phyloP scores from a whole-genome alignment of 2,113 vertebrate species.

The Chauna torquata region DNA sequence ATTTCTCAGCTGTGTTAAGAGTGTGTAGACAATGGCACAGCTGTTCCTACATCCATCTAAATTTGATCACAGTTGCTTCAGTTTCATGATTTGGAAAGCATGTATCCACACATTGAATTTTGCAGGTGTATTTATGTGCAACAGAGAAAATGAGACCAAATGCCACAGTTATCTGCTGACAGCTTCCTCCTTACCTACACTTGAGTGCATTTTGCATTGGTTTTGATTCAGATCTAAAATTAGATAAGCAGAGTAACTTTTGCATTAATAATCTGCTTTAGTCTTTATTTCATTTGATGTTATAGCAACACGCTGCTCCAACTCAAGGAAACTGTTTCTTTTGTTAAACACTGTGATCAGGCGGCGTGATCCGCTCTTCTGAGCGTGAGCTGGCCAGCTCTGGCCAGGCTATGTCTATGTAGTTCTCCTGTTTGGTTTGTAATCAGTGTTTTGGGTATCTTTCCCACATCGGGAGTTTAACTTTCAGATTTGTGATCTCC shows the following conservation, averaged over 20 bases:
- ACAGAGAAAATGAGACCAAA: neutral
- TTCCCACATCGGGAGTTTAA: slow-evolving; percentile 12
- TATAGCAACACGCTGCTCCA: neutral
- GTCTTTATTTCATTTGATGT: neutral
- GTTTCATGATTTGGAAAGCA: neutral
- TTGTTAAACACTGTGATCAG: neutral
- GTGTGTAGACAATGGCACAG: neutral
- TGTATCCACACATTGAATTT: neutral
- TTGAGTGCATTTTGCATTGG: neutral
- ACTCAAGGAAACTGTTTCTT: neutral
- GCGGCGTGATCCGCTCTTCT: neutral
- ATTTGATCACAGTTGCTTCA: neutral
- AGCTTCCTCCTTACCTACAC: neutral
- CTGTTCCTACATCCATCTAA: neutral
- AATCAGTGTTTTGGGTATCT: slow-evolving; percentile 25
- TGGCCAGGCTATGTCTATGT: neutral
- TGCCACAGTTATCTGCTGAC: neutral
- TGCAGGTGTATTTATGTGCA: neutral
- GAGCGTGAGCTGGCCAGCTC: neutral
- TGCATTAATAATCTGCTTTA: neutral
- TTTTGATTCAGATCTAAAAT: neutral
- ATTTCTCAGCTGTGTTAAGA: neutral
- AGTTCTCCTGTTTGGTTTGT: slow-evolving; percentile 29
- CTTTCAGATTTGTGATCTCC: slow-evolving; percentile 22
- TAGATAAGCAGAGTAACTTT: neutral